Base-by-base conservation (phyloP, 2,113 vertebrate genomes). In the Laterallus jamaicensis region DNA sequence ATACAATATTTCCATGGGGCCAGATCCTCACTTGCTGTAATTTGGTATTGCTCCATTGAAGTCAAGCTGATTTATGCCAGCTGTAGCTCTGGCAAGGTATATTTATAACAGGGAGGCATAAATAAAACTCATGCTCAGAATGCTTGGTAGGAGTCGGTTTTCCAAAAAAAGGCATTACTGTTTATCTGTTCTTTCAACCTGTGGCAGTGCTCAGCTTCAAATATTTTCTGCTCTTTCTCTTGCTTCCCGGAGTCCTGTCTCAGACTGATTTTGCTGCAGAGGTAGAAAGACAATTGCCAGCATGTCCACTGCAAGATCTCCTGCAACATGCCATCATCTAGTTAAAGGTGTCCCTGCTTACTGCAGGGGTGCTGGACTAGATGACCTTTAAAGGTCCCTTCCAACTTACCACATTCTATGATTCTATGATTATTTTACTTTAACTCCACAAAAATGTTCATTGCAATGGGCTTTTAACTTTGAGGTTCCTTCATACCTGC, bases 21-120 rank as follows among this genome's bases (percentile, higher is more conserved):
- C 73, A 86, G 54, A 93, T 88, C 56, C 86, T 83, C 58, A 40
- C 32, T 60, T 83, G 60, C 20, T 86, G 26, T 56, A 82, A 64
- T 89, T 78, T 64, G 47, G 29, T 75, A 35, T 55, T 80, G 40
- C 42, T 60, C 31, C 81, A 63, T 35, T 90, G 85, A 92, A 96
- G 64, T 81, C 86, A 92, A 75, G 40, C 86, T 95, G 93, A 94
- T 94, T 97, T 92, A 94, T 90, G 49, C 69, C 79, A 83, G 64
- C 19, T 82, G 39, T 74, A 64, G 56, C 9, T 93, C 86, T 78
- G 32, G 37, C 54, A 69, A 77, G 56, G 39, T 69, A 6, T 60
- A 78, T 93, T 92, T 86, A 28, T 86, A 86, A 56, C 20, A 59
- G 32, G 6, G 35, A 94, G 8, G 11, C 31, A 74, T 60, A 91